A percentile compares a stretch with the other conserved stretches of the same genome.
These are phyloP conservation scores for Spheniscus mendiculus DNA, from an alignment of 2,113 vertebrate species.

Conservation along the genomic window DNA sequence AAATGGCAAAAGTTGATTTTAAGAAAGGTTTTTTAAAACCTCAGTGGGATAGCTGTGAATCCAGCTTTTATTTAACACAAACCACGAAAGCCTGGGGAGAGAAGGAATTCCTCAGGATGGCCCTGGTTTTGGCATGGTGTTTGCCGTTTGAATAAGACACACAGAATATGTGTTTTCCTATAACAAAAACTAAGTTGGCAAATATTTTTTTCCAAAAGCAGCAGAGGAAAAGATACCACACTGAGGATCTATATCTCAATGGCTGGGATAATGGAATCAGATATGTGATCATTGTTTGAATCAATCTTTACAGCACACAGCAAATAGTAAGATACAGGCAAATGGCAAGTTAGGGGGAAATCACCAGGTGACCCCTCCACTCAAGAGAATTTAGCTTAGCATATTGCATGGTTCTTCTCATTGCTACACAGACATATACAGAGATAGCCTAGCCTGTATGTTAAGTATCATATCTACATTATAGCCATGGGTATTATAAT, in stretches of 20 bases:
- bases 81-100: neutral
- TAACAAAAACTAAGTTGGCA: neutral
- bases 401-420: neutral
- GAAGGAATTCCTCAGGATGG: neutral
- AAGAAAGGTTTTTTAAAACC: neutral
- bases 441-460: neutral
- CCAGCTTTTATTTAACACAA: neutral
- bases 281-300: neutral
- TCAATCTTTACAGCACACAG: neutral
- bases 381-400: neutral
- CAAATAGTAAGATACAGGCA: neutral
- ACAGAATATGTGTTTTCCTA: neutral
- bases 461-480: neutral
- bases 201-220: neutral
- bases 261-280: neutral
- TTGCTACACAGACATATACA: neutral
- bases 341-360: neutral
- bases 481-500: neutral
- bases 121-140: neutral
- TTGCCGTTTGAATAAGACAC: neutral
- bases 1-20: constrained; percentile 5
- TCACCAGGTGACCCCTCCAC: neutral
- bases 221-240: neutral
- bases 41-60: neutral
- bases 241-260: neutral